Conservation (phyloP, 2,888 invertebrate species). For the Lymantria monacha region DNA sequence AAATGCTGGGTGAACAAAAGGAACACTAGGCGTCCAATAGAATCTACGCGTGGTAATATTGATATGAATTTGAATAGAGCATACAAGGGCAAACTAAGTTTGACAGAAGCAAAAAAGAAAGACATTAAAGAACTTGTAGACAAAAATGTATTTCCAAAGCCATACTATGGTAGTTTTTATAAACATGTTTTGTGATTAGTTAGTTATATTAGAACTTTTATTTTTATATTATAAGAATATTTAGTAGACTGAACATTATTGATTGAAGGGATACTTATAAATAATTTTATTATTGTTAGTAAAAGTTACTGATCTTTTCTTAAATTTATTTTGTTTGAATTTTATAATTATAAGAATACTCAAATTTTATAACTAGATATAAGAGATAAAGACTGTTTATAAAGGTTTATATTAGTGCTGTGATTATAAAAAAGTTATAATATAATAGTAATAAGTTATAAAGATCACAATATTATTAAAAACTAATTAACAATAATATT, state of each 20-base stretch:
- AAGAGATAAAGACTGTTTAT: neutral
- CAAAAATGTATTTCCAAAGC: conserved; percentile 5
- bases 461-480: neutral
- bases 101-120: conserved; percentile 8
- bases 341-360: neutral
- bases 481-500: neutral
- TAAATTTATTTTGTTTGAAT: neutral
- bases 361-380: neutral
- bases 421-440: neutral
- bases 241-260: neutral
- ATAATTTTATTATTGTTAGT: neutral
- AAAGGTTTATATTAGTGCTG: neutral
- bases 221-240: neutral
- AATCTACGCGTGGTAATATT: neutral
- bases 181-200: conserved; percentile 1
- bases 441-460: neutral
- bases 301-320: neutral
- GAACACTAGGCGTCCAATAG: neutral
- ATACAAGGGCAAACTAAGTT: conserved; percentile 3
- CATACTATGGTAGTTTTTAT: conserved; percentile 1
- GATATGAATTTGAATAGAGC: neutral
- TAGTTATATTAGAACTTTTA: neutral
- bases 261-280: neutral
- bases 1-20: conserved; percentile 1
- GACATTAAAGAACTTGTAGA: conserved; percentile 8